Evolutionary conservation across 2,888 invertebrate species (phyloP).

Genomic region (Pasiphila rectangulata): DNA sequence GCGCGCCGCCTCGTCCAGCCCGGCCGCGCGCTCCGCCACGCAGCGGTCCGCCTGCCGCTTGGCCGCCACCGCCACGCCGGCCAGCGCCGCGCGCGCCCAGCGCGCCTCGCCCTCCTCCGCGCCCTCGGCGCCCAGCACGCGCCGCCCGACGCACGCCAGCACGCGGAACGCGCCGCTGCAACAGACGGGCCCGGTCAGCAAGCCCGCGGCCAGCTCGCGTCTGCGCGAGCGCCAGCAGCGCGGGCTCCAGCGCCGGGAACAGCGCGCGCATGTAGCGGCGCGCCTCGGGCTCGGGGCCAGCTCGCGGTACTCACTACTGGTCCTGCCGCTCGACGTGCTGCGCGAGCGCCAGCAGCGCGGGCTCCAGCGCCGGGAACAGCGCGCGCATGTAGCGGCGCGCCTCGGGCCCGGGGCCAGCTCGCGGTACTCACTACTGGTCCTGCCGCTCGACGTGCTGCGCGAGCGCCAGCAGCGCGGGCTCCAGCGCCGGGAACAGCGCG

Average conservation of each 20-base stretch:
- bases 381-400: constrained; percentile 92
- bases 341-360: constrained; percentile 92
- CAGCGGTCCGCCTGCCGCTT: constrained; percentile 90
- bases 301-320: constrained; percentile 87
- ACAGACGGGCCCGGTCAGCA: constrained; percentile 47
- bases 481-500: no score
- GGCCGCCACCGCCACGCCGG: constrained; percentile 61
- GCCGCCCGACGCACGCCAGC: constrained; percentile 93
- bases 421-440: no score
- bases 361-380: constrained; percentile 93
- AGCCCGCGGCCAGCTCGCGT: background rate
- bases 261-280: constrained; percentile 93
- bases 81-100: constrained; percentile 65
- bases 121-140: constrained; percentile 92
- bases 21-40: constrained; percentile 85
- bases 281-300: constrained; percentile 83
- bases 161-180: constrained; percentile 95
- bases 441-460: no score
- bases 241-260: constrained; percentile 93
- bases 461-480: no score
- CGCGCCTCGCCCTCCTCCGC: constrained; percentile 83
- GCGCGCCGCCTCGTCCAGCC: constrained; percentile 64
- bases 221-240: constrained; percentile 91
- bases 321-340: constrained; percentile 92
- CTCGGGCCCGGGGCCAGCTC: constrained; percentile 79